A percentile compares a stretch with the other conserved stretches of the same genome.
These are phyloP conservation scores for Orthosia cruda DNA, from an alignment of 2,888 invertebrate species.

Conservation along the genomic window DNA sequence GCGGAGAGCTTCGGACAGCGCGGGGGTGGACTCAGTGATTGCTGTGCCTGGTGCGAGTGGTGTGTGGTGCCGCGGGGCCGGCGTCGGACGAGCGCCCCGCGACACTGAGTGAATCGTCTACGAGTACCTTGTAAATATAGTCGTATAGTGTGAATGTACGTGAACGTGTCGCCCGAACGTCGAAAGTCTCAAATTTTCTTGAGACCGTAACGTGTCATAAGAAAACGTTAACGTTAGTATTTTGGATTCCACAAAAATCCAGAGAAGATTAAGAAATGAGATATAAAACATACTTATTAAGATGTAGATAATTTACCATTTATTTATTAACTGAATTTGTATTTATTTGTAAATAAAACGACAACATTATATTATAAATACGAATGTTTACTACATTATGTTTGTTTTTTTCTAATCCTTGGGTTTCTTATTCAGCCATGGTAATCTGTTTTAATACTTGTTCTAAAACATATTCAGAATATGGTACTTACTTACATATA, in stretches of 20 bases:
- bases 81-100: slow-evolving; percentile 84
- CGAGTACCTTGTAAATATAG: slow-evolving; percentile 91
- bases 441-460: slow-evolving; percentile 15
- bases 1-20: slow-evolving; percentile 86
- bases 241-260: slow-evolving; percentile 90
- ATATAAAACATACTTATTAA: slow-evolving; percentile 92
- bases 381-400: slow-evolving; percentile 91
- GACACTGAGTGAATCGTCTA: slow-evolving; percentile 87
- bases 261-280: slow-evolving; percentile 91
- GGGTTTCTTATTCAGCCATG: slow-evolving; percentile 19
- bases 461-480: slow-evolving; percentile 24
- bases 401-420: slow-evolving; percentile 85
- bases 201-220: slow-evolving; percentile 91
- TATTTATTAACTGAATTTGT: slow-evolving; percentile 92
- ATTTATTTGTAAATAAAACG: slow-evolving; percentile 92
- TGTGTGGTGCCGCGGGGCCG: slow-evolving; percentile 85
- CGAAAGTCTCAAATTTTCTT: slow-evolving; percentile 91
- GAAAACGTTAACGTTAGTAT: slow-evolving; percentile 91
- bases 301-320: slow-evolving; percentile 92
- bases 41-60: slow-evolving; percentile 85
- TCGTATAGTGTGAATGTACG: slow-evolving; percentile 92
- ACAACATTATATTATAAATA: slow-evolving; percentile 92
- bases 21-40: slow-evolving; percentile 87
- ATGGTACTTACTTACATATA: slow-evolving; percentile 54
- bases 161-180: slow-evolving; percentile 92